phyloP scores from a whole-genome alignment of 2,888 invertebrate genomes.

The Dilophus febrilis region DNA sequence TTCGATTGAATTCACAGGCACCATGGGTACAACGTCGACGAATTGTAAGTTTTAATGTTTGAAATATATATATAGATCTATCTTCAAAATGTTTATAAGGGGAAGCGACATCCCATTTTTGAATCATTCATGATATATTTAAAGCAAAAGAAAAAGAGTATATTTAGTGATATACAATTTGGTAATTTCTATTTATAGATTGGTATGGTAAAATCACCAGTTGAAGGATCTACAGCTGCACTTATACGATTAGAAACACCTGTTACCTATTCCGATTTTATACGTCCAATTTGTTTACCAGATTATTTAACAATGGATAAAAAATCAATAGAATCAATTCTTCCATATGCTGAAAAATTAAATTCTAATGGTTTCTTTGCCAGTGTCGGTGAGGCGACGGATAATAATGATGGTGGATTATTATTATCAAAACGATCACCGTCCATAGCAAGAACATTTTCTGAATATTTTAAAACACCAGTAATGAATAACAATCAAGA shows the following conservation, averaged over 20 bases:
- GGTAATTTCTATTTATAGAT: slow-evolving; percentile 4
- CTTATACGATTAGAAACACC: slow-evolving; percentile 63
- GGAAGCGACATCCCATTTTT: no score
- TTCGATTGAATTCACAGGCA: slow-evolving; percentile 58
- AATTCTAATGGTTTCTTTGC: not conserved
- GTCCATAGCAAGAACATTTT: not conserved
- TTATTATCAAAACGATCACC: no score
- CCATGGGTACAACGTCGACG: slow-evolving; percentile 79
- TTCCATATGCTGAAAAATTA: slow-evolving; percentile 6
- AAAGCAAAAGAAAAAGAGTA: no score
- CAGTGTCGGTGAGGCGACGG: no score
- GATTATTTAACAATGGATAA: slow-evolving; percentile 26
- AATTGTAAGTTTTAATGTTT: slow-evolving; percentile 35
- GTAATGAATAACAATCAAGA: not conserved
- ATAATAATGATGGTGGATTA: no score
- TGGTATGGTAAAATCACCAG: slow-evolving; percentile 76
- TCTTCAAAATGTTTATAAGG: no score
- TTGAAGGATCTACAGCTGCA: slow-evolving; percentile 74
- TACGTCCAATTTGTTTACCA: slow-evolving; percentile 66
- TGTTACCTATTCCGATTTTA: slow-evolving; percentile 60
- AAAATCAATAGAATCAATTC: not conserved
- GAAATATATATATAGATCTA: no score
- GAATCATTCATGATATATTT: no score
- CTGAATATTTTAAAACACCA: not conserved
- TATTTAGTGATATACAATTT: not conserved